Evolutionary conservation across 2,113 vertebrate genomes (phyloP).

Genomic region (Hyla sarda): DNA sequence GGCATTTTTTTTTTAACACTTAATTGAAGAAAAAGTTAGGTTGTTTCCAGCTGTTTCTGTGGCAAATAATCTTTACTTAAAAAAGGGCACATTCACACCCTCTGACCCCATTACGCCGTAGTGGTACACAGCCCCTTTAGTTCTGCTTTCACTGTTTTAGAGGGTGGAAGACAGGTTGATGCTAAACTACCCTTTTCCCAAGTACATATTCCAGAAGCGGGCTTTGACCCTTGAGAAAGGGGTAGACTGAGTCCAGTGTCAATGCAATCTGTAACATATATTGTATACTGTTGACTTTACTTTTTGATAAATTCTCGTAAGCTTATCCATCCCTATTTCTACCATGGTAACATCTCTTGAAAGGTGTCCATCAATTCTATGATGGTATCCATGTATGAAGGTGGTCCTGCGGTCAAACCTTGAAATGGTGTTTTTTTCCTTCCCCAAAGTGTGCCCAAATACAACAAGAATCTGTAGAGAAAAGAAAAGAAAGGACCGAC

Average conservation of each 20-base stretch:
- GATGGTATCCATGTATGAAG: no score
- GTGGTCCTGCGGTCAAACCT: no score
- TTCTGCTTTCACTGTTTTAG: not conserved
- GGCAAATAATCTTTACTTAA: not conserved
- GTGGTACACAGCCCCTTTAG: not conserved
- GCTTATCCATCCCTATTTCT: no score
- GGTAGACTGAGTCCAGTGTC: not conserved
- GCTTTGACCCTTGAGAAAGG: not conserved
- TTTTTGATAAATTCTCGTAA: no score
- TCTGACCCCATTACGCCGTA: no score
- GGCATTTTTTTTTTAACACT: not conserved
- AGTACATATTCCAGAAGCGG: not conserved
- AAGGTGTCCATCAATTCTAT: no score
- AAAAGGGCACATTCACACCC: no score
- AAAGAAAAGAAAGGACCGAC: no score
- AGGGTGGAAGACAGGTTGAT: not conserved
- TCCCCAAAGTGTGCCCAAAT: no score
- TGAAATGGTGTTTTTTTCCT: no score
- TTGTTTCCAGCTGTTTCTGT: not conserved
- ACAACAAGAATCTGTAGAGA: no score
- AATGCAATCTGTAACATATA: not conserved
- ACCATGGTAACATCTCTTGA: no score
- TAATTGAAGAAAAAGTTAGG: not conserved
- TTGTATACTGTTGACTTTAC: not conserved
- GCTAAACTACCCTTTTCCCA: not conserved